These are phyloP conservation scores for Stegastes partitus DNA, from an alignment of 2,113 vertebrate genomes.

Conservation along the genomic window DNA sequence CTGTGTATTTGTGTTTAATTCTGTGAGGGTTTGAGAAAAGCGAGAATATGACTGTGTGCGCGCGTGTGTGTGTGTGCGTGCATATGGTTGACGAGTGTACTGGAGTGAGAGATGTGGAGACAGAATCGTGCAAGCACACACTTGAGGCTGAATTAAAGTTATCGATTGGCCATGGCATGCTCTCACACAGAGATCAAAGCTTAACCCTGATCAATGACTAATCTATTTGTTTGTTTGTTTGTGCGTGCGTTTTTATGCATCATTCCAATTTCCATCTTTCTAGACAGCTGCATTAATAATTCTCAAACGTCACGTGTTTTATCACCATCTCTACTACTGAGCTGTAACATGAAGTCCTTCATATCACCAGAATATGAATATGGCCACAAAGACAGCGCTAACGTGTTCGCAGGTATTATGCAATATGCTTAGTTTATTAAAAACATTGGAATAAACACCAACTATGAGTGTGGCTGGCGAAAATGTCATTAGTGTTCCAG, in stretches of 20 bases:
- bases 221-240: conserved; percentile 70
- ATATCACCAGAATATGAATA: neutral
- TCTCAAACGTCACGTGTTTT: conserved; percentile 23
- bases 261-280: conserved; percentile 52
- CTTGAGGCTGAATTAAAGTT: conserved; percentile 78
- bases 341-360: neutral
- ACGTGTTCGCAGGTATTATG: neutral
- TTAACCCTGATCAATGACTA: conserved; percentile 76
- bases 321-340: conserved; percentile 5
- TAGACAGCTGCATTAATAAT: conserved; percentile 28
- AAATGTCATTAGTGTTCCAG: neutral
- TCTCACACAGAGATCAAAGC: conserved; percentile 71
- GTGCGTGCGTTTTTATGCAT: conserved; percentile 48
- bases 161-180: conserved; percentile 77
- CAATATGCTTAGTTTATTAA: too few species aligned
- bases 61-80: conserved; percentile 4
- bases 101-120: conserved; percentile 33
- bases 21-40: conserved; percentile 23
- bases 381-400: neutral
- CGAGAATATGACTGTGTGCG: conserved; percentile 26
- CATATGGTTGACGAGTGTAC: conserved; percentile 20
- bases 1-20: conserved; percentile 54
- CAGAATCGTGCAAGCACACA: conserved; percentile 75
- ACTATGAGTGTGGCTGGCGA: neutral
- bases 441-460: too few species aligned